These are phyloP conservation scores for Malurus melanocephalus DNA, from an alignment of 2,113 vertebrate species.

Conservation along the genomic window DNA sequence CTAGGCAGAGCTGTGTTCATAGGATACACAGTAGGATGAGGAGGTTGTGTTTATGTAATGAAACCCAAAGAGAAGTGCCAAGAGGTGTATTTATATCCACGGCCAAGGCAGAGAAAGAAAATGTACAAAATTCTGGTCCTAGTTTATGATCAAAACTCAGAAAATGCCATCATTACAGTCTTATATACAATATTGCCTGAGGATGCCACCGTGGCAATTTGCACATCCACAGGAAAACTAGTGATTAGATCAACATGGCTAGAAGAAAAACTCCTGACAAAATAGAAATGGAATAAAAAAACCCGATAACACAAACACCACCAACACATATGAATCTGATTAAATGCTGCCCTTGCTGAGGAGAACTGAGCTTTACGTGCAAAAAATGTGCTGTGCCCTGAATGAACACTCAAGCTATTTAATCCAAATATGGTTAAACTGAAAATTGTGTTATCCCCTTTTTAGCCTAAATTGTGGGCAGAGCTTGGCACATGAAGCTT, in stretches of 20 bases:
- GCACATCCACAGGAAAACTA: background rate
- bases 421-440: background rate
- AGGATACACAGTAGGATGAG: background rate
- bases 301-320: background rate
- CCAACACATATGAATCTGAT: background rate
- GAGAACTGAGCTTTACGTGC: background rate
- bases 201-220: background rate
- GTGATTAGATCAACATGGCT: background rate
- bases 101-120: background rate
- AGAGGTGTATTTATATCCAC: background rate
- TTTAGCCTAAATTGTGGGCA: conserved; percentile 28
- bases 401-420: background rate
- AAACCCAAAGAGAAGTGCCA: background rate
- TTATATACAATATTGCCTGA: background rate
- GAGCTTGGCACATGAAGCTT: background rate
- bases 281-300: background rate
- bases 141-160: background rate
- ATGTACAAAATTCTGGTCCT: background rate
- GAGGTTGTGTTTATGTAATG: background rate
- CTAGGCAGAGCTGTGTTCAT: fast-evolving
- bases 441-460: conserved; percentile 17
- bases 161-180: background rate
- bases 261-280: conserved; percentile 21
- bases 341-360: background rate
- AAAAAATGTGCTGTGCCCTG: background rate